Evolutionary conservation across 2,113 vertebrate genomes (phyloP).

Genomic region (Thinocorus orbignyianus): DNA sequence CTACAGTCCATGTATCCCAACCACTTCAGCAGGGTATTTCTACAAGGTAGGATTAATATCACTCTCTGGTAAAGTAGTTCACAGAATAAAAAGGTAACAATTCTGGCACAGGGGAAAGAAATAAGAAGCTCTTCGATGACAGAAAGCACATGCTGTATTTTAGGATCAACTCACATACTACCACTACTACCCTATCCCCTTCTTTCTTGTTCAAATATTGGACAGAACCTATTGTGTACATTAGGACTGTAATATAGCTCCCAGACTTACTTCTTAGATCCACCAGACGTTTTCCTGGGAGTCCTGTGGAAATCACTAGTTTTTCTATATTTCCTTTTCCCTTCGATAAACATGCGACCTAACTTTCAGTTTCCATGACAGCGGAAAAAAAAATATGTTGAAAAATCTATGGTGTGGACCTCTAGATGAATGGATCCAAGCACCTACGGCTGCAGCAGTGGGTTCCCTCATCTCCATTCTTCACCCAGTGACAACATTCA

Average conservation of each 20-base stretch:
- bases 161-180: neutral
- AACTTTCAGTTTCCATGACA: neutral
- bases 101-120: neutral
- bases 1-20: neutral
- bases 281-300: neutral
- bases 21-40: neutral
- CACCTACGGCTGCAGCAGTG: neutral
- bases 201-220: neutral
- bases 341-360: neutral
- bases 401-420: neutral
- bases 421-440: neutral
- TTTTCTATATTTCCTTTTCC: neutral
- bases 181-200: neutral
- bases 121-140: neutral
- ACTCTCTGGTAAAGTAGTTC: neutral
- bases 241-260: neutral
- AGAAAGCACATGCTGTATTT: neutral
- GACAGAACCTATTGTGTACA: neutral
- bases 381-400: neutral
- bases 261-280: neutral
- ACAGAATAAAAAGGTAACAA: neutral
- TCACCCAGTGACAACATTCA: neutral
- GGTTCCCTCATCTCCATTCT: neutral
- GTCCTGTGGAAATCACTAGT: fast-evolving
- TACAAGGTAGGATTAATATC: neutral